Base-by-base conservation (phyloP, 2,888 invertebrate species). In the Gortyna flavago region DNA sequence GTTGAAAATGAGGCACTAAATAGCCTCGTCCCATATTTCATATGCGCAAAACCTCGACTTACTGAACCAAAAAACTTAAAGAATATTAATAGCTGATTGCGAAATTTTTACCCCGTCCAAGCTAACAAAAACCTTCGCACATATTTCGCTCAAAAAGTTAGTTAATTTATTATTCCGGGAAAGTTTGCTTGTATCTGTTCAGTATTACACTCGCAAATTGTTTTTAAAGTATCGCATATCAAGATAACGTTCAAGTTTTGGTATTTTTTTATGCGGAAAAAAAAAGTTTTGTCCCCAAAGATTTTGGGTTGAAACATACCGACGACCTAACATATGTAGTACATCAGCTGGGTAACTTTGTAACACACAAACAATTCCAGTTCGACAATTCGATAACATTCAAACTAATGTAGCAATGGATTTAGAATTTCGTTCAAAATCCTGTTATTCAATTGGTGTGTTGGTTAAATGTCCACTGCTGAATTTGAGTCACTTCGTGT, bases 161-260 rank as follows among this genome's bases (percentile, higher is more conserved):
- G 83, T 90, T 90, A 91, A 92, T 92, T 92, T 91, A 91, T 91
- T 92, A 91, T 91, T 89, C 88, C 72, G 77, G 72, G 72, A 82
- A 90, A 89, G 83, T 92, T 90, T 83, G 75, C 80, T 87, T 90
- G 87, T 91, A 87, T 90, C 87, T 85, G 86, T 83, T 81, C 87
- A 73, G 81, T 83, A 87, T 88, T 89, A 90, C 89, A 89, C 85
- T 88, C 88, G 89, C 88, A 94, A 94, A 94, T 93, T 94, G 93
- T 93, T 94, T 91, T 94, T 92, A 93, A 94, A 95, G 95, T 93
- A 93, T 92, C 92, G 93, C 92, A 93, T 93, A 93, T 93, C 92
- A 91, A 92, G 93, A 93, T 92, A 92, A 87, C 83, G 82, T 79
- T 68, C 72, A 82, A 85, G 85, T 86, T 88, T 68, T 72, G 68